Evolutionary conservation across 1,140 invertebrate genomes (phyloP), one percentile per base, ranked within the genome.

Genomic region (Rhopalosiphum padi): DNA sequence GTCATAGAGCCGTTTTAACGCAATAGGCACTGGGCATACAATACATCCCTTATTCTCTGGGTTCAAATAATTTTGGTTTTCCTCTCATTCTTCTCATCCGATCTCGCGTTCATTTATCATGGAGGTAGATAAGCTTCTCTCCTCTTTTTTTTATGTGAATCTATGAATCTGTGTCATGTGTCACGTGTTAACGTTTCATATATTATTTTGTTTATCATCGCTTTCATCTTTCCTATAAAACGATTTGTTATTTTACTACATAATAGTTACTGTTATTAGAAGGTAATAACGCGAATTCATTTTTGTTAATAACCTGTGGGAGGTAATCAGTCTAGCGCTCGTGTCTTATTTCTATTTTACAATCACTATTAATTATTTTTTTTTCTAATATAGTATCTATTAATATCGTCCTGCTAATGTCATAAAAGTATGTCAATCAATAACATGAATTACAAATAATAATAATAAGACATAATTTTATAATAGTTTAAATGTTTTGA

Each of bases 41-140:
- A n/a, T 55, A 21, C 88, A 48, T 55, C 88, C 86, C 86, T 87
- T 89, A 53, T 53, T 37, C 23, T 89, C 51, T 53, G 21, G 88
- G 35, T 82, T 41, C 37, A 90, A 90, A 90, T 82, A 77, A 91
- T 91, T 91, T 91, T 91, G 11, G 30, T n/a, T 68, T 48, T 15
- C 21, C 37, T 68, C 35, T 91, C 37, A 18, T n/a, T 91, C 41
- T 68, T 35, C 53, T 23, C 53, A 41, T 35, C 90, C 35, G 30
- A 43, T 77, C 37, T n/a, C 41, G 3, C 41, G 21, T 91, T 35
- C 41, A 77, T 91, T 77, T 91, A 91, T 91, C 88, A 89, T 23
- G 9, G 8, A 89, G 8, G 35, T 89, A 87, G 43, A 87, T 48
- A 87, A 48, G 86, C 86, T 48, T 87, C 30, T 87, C 46, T 48